Percentiles rank a stretch among this genome's conserved stretches.
Conservation (phyloP, 2,113 vertebrate species). For the Mustela nigripes region DNA sequence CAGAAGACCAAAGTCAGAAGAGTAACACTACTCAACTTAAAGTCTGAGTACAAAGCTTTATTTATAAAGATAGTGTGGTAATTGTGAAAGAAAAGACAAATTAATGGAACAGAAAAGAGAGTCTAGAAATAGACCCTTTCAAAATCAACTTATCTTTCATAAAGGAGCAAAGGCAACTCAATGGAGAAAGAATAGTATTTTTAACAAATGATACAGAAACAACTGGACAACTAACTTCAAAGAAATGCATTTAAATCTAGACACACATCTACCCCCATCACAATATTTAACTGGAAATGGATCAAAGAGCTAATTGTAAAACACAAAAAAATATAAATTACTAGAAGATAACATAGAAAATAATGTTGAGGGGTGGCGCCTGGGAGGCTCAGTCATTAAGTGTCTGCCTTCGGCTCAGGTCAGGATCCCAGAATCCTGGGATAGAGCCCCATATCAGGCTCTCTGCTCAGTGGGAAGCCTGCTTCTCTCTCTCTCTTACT, state of each 20-base stretch:
- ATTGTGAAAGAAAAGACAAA: not conserved
- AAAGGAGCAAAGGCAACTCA: not conserved
- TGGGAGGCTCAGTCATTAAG: too few relatives aligned
- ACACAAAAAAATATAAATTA: not conserved
- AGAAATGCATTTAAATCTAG: not conserved
- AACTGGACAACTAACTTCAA: not conserved
- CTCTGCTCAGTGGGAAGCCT: too few relatives aligned
- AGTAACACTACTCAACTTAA: not conserved
- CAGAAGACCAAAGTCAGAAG: not conserved
- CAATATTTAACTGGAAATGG: not conserved
- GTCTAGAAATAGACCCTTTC: not conserved
- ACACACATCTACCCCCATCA: not conserved
- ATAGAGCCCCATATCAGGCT: too few relatives aligned
- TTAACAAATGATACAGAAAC: not conserved
- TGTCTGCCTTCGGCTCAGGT: too few relatives aligned
- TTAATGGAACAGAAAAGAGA: not conserved
- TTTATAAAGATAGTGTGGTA: not conserved
- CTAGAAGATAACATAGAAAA: not conserved
- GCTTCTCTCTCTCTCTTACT: too few relatives aligned
- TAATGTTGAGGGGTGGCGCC: not conserved
- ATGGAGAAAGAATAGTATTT: not conserved
- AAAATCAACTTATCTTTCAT: not conserved
- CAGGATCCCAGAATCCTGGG: too few relatives aligned
- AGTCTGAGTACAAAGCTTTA: not conserved
- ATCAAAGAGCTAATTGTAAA: not conserved